A percentile compares a stretch with the other conserved stretches of the same genome.
These are phyloP conservation scores for Odontomachus brunneus DNA, from an alignment of 1,140 invertebrate genomes.

Conservation along the genomic window DNA sequence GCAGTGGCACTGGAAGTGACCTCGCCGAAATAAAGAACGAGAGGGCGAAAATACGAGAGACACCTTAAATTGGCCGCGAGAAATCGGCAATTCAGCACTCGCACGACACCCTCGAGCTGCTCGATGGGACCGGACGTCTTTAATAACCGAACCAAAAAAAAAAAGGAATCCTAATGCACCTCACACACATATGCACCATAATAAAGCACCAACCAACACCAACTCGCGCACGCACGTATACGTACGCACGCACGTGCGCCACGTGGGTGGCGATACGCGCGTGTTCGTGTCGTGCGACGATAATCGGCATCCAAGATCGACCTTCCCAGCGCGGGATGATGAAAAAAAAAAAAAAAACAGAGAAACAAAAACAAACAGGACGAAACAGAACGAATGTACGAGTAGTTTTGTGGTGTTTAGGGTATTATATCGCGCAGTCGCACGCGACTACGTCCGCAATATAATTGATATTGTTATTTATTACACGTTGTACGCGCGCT, in stretches of 20 bases:
- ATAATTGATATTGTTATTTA: not conserved
- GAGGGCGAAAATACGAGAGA: slow-evolving; percentile 65
- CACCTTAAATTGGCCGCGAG: slow-evolving; percentile 62
- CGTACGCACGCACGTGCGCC: slow-evolving; percentile 8
- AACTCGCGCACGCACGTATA: not conserved
- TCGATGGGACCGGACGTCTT: slow-evolving; percentile 64
- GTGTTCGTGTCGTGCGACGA: slow-evolving; percentile 27
- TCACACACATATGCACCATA: slow-evolving; percentile 12
- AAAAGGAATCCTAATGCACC: slow-evolving; percentile 18
- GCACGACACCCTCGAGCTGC: slow-evolving; percentile 68
- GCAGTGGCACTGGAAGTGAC: slow-evolving; percentile 76
- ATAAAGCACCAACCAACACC: slow-evolving; percentile 17
- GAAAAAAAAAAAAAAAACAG: not conserved
- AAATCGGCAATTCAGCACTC: slow-evolving; percentile 64
- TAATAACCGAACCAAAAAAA: slow-evolving; percentile 17
- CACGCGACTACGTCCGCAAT: not conserved
- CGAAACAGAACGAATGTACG: slow-evolving; percentile 48
- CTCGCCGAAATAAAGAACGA: slow-evolving; percentile 69
- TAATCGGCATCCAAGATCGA: slow-evolving; percentile 33
- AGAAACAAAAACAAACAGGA: not conserved
- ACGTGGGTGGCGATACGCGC: too few relatives aligned
- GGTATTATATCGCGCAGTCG: not conserved
- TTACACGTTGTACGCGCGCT: slow-evolving; percentile 10
- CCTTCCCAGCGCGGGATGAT: slow-evolving; percentile 4
- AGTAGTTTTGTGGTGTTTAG: slow-evolving; percentile 17